Evolutionary conservation across 2,113 vertebrate genomes (phyloP).

Genomic region (Scolopax mira): DNA sequence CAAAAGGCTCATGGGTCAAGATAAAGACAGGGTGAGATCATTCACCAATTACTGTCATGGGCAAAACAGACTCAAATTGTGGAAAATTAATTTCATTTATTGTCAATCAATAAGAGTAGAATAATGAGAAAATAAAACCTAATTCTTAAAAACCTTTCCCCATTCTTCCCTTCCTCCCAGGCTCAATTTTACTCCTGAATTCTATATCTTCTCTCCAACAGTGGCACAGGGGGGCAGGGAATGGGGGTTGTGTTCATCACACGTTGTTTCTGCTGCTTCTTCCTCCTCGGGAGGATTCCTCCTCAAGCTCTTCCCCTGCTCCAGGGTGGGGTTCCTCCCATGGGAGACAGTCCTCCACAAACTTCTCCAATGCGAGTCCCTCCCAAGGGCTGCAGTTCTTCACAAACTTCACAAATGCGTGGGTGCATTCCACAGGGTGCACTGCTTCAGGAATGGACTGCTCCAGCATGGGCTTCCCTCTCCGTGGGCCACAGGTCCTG

Average conservation of each 20-base stretch:
- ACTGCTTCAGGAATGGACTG: not conserved
- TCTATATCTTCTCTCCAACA: not conserved
- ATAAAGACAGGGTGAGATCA: not conserved
- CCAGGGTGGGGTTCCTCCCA: not conserved
- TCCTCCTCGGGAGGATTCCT: not conserved
- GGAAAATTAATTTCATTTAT: not conserved
- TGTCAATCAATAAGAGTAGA: not conserved
- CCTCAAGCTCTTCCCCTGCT: not conserved
- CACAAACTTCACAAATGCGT: not conserved
- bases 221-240: not conserved
- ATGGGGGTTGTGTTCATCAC: not conserved
- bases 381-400: not conserved
- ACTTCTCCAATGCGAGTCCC: not conserved
- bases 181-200: not conserved
- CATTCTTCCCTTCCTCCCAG: not conserved
- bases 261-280: not conserved
- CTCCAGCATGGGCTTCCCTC: not conserved
- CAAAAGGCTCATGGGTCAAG: not conserved
- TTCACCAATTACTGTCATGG: not conserved
- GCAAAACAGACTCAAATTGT: not conserved
- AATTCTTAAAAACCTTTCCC: not conserved
- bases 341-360: not conserved
- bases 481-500: too few species aligned
- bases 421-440: not conserved
- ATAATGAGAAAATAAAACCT: not conserved